Evolutionary conservation across 2,113 vertebrate genomes (phyloP), one percentile per base, ranked within the genome.

Genomic region (Heptranchias perlo): DNA sequence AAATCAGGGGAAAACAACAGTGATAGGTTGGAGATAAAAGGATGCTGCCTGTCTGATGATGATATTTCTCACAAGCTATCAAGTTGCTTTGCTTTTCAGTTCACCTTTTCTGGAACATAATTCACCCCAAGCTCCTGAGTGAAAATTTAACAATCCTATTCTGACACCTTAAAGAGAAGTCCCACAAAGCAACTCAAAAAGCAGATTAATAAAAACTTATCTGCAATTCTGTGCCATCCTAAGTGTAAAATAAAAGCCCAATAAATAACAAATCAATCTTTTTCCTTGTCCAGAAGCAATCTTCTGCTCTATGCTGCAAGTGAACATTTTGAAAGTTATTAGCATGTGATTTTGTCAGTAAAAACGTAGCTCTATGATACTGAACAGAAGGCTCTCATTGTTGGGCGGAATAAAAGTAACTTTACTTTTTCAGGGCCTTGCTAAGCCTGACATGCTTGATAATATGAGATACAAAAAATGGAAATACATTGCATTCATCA

Each of bases 141-240:
- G 92, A 52, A 95, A 95, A 69, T 67, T 95, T 95, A 95, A 69
- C 64, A 95, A 52, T 52, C 64, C 94, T 31, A 52, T 69, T 49
- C 94, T 95, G 94, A 95, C 94, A 95, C 18, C 64, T 95, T 95
- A 52, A 94, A 65, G 44, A 73, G 44, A 69, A 69, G 64, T 69
- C 47, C 64, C 93, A 95, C 39, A 67, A 65, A 95, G 44, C 64
- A 95, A 69, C 94, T 69, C 94, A 95, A 67, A 69, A 67, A 31
- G 64, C 44, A 95, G 94, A 95, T 95, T 95, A 69, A 95, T 95
- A 95, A 95, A n/a, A 73, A 95, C 94, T 69, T 73, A 73, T 52
- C 94, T 95, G 94, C 94, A 95, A 95, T 95, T 28, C 94, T 31
- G 64, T 28, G 44, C 44, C 25, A 52, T 31, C 64, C 65, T 67